Evolutionary conservation across 23 tunicate species (phyloP), one percentile per base, ranked within the genome.

Genomic region (Styela plicata): DNA sequence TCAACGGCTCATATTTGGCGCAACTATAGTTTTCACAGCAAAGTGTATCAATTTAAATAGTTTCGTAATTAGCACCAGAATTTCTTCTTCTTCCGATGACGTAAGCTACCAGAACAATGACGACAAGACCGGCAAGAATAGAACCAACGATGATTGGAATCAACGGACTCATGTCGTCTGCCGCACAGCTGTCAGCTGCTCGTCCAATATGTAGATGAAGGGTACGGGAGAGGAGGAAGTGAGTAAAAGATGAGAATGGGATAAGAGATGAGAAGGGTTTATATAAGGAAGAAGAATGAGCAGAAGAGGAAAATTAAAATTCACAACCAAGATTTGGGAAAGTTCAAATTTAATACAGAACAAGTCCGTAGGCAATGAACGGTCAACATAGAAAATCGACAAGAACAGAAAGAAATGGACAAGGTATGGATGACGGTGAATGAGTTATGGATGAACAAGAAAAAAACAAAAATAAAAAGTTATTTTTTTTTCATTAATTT

Each of bases 81-180:
- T 84, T 64, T 30, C 98, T 34, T 23, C 70, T 80, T 63, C 92
- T 67, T 36, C 98, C 98, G 83, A 93, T 82, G 34, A 88, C 34
- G 80, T 93, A 93, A 63, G 98, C 98, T 24, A 88, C 71, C 18
- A 93, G 24, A 33, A 93, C 98, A 36, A 93, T 34, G n/a, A 93
- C 89, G 31, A 93, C 83, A n/a, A 93, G 84, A 26, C 81, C 85
- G 23, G 93, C 98, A 0, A 93, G 83, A 18, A 93, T 89, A 13
- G 89, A 31, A 3, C 98, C 98, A 37, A 93, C 98, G 34, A 93
- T 85, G 67, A 93, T 93, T 26, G 98, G 98, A 37, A 93, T 85
- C 52, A 93, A 32, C 63, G 93, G 94, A 70, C 89, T 93, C 75
- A 93, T 52, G 82, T 91, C 97, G 24, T 73, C 85, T 32, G 69